A percentile compares a stretch with the other conserved stretches of the same genome.
Evolutionary conservation across 2,797 vertebrate genomes (phyloP).

Genomic region (Spinus olivaceus): DNA sequence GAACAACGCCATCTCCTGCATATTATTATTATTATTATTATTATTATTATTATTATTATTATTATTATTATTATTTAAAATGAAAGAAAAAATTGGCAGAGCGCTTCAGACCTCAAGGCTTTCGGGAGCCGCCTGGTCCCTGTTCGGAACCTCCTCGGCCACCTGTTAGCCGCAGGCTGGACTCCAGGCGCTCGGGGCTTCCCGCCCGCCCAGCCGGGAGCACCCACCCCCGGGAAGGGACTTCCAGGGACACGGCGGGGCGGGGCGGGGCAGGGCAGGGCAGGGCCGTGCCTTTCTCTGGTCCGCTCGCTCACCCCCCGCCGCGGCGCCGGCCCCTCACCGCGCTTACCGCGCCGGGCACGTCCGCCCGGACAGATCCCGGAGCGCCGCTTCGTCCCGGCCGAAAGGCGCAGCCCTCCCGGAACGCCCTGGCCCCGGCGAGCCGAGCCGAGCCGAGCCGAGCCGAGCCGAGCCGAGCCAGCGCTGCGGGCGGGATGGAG

Average conservation of each 20-base stretch:
- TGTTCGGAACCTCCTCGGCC: accelerated
- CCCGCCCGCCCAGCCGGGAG: background rate
- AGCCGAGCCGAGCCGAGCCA: background rate
- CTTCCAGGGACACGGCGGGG: background rate
- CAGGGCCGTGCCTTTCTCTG: background rate
- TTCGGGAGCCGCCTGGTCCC: accelerated
- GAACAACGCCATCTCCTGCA: background rate
- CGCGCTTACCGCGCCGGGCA: background rate
- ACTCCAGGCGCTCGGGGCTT: background rate
- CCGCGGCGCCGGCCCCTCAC: background rate
- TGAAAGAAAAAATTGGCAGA: background rate
- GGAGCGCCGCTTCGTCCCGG: background rate
- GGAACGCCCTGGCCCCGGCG: too few relatives aligned
- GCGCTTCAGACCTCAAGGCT: background rate
- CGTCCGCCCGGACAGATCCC: background rate
- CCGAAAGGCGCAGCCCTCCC: background rate
- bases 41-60: too few relatives aligned
- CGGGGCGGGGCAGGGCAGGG: background rate
- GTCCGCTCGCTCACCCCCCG: background rate
- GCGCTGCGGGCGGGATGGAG: background rate
- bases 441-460: background rate
- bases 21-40: background rate
- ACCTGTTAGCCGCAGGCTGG: background rate
- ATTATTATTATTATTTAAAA: background rate
- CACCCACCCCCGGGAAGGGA: background rate